Percentiles rank a stretch among this genome's conserved stretches.
These are phyloP conservation scores for Myrmecophaga tridactyla DNA, from an alignment of 2,113 vertebrate genomes.

Conservation along the genomic window DNA sequence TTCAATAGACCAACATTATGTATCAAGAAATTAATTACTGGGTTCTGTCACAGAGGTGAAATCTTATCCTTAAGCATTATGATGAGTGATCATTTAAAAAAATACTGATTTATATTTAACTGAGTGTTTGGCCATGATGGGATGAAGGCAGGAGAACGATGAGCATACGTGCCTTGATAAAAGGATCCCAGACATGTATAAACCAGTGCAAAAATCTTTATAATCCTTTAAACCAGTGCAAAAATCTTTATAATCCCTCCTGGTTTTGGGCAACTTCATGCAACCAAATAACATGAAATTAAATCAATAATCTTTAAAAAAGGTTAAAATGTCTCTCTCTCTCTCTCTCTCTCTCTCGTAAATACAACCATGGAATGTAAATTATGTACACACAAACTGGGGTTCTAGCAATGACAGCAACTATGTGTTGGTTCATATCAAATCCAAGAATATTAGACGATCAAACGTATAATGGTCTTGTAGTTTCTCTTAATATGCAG, in stretches of 20 bases:
- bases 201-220: slow-evolving; percentile 76
- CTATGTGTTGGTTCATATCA: slow-evolving; percentile 85
- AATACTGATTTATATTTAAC: slow-evolving; percentile 71
- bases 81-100: slow-evolving; percentile 43
- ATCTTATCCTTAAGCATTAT: slow-evolving; percentile 61
- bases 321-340: slow-evolving; percentile 82
- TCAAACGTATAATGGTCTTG: slow-evolving; percentile 84
- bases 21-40: slow-evolving; percentile 69
- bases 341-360: slow-evolving; percentile 75
- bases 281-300: slow-evolving; percentile 84
- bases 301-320: slow-evolving; percentile 83
- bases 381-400: slow-evolving; percentile 86
- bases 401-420: slow-evolving; percentile 84
- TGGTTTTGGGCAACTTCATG: too few relatives aligned
- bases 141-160: slow-evolving; percentile 43
- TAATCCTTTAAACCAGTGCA: too few relatives aligned
- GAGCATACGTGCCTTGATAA: slow-evolving; percentile 63
- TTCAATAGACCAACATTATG: slow-evolving; percentile 55
- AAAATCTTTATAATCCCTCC: too few relatives aligned
- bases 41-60: slow-evolving; percentile 70
- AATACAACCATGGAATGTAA: slow-evolving; percentile 87
- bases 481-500: slow-evolving; percentile 84
- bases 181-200: slow-evolving; percentile 74
- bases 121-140: slow-evolving; percentile 23
- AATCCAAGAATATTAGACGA: slow-evolving; percentile 88